Conservation (phyloP, 2,113 vertebrate species). For the Seriola aureovittata region DNA sequence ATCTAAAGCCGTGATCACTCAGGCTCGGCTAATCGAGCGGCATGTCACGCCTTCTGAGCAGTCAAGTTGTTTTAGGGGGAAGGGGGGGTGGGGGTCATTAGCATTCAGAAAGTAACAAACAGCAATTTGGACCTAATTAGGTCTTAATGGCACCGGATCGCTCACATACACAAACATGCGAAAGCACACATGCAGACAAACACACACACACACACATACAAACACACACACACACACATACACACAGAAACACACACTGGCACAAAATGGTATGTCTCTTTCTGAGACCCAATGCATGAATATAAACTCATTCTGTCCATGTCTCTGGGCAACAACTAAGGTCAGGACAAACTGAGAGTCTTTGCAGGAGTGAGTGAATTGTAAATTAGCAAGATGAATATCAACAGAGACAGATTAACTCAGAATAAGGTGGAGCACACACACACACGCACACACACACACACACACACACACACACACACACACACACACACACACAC, state of each 20-base stretch:
- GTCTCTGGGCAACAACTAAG: conserved; percentile 71
- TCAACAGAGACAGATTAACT: conserved; percentile 57
- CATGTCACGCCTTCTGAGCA: conserved; percentile 36
- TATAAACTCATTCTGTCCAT: conserved; percentile 60
- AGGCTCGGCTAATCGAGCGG: conserved; percentile 48
- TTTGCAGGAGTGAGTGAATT: conserved; percentile 68
- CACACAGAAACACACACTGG: background rate
- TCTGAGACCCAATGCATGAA: conserved; percentile 49
- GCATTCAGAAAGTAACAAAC: conserved; percentile 67
- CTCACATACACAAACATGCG: conserved; percentile 60
- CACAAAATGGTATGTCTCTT: conserved; percentile 23
- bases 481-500: background rate
- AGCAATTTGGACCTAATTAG: conserved; percentile 77
- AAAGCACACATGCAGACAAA: background rate
- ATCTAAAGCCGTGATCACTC: conserved; percentile 35
- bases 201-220: conserved; percentile 24
- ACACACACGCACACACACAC: background rate
- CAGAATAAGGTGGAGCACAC: conserved; percentile 39
- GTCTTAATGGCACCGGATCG: conserved; percentile 76
- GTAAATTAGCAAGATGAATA: conserved; percentile 75
- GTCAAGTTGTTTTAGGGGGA: conserved; percentile 30
- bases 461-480: background rate
- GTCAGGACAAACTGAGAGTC: conserved; percentile 73
- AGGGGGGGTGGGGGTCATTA: conserved; percentile 23
- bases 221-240: conserved; percentile 17